These are phyloP conservation scores for Trichomalopsis sarcophagae DNA, from an alignment of 1,140 invertebrate genomes.

Conservation along the genomic window DNA sequence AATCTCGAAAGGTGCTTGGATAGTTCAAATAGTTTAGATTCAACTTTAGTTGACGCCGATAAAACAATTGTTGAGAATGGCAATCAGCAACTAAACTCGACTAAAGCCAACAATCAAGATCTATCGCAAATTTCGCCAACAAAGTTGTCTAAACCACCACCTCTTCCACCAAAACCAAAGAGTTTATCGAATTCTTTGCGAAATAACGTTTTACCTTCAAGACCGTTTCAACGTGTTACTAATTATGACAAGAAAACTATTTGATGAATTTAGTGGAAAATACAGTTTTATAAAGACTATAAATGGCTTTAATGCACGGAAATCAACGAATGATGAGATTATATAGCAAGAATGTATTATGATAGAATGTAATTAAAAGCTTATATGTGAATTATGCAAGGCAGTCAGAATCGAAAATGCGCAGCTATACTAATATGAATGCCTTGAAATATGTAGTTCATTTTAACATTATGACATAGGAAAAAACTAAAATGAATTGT, in stretches of 20 bases:
- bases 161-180: slow-evolving; percentile 73
- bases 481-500: slow-evolving; percentile 19
- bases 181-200: slow-evolving; percentile 62
- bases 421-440: slow-evolving; percentile 39
- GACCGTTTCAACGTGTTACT: slow-evolving; percentile 63
- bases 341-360: slow-evolving; percentile 36
- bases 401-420: slow-evolving; percentile 18
- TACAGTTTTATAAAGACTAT: slow-evolving; percentile 27
- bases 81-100: slow-evolving; percentile 32
- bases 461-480: slow-evolving; percentile 4
- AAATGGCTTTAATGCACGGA: slow-evolving; percentile 30
- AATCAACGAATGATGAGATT: slow-evolving; percentile 26
- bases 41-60: slow-evolving; percentile 66
- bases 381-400: slow-evolving; percentile 32
- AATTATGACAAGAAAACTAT: slow-evolving; percentile 51
- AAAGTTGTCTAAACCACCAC: slow-evolving; percentile 70
- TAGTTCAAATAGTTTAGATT: slow-evolving; percentile 58
- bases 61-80: slow-evolving; percentile 69
- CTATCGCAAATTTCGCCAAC: slow-evolving; percentile 54
- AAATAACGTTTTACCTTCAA: slow-evolving; percentile 65
- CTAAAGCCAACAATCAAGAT: slow-evolving; percentile 22
- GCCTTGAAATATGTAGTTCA: slow-evolving; percentile 23
- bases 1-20: slow-evolving; percentile 52
- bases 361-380: slow-evolving; percentile 21
- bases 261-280: slow-evolving; percentile 25